A percentile compares a stretch with the other conserved stretches of the same genome.
These are phyloP conservation scores for Lingula anatina DNA, from an alignment of 2,888 invertebrate species.

Conservation along the genomic window DNA sequence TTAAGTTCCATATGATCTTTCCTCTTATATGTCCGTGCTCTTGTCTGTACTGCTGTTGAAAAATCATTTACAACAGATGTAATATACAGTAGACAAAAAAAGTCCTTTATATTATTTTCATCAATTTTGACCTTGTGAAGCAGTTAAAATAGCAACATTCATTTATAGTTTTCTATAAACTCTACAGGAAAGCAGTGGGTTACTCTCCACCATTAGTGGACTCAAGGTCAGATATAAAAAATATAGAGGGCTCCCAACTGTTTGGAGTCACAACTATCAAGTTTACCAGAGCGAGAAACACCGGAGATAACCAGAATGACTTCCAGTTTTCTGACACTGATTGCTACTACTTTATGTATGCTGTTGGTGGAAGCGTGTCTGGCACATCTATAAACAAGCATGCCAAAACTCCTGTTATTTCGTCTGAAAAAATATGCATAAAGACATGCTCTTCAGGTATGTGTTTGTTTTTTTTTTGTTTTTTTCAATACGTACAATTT, in stretches of 20 bases:
- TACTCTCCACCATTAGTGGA: constrained; percentile 11
- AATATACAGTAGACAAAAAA: no score
- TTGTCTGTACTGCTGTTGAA: no score
- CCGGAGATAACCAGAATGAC: constrained; percentile 13
- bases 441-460: no score
- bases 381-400: constrained; percentile 6
- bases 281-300: constrained; percentile 17
- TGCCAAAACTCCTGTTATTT: constrained; percentile 4
- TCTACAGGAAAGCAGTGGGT: background rate
- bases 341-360: constrained; percentile 42
- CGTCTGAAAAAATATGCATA: constrained; percentile 5
- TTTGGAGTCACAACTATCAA: constrained; percentile 16
- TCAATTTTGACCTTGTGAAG: no score
- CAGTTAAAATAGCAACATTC: background rate
- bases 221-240: constrained; percentile 11
- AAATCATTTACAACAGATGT: no score
- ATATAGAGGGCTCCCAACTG: constrained; percentile 8
- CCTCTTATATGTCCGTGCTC: no score
- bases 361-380: constrained; percentile 15
- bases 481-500: no score
- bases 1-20: no score
- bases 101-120: no score
- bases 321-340: constrained; percentile 10
- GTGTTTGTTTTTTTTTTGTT: no score
- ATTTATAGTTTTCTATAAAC: background rate